Base-by-base conservation (phyloP, 2,797 vertebrate genomes). In the Meda fulgida region DNA sequence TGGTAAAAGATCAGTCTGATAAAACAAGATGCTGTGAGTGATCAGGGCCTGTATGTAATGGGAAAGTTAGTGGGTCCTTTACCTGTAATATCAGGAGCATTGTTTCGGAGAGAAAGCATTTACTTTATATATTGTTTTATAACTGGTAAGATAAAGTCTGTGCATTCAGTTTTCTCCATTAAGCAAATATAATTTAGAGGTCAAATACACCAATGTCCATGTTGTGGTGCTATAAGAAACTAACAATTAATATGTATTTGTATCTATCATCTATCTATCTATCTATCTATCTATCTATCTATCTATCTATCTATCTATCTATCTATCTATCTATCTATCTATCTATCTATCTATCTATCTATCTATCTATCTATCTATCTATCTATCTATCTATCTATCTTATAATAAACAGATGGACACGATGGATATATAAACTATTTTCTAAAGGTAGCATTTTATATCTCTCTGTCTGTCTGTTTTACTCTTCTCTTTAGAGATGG, bases 1-100 rank as follows among this genome's bases (percentile, higher is more conserved):
- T 87, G 85, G 86, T 88, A 79, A 88, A 89, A 88, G 84, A 82
- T 79, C 78, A 85, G 71, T 84, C 70, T 48, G 75, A 85, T 88
- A 78, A 87, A 85, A 76, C 46, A 77, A 69, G 80, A 73, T 83
- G 80, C 78, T 38, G 21, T 79, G 80, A 88, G 46, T 46, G 85
- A 79, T 86, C 84, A 84, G 36, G 9, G 75, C 38, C 80, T 72
- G 82, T 66, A 60, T 60, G 53, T 60, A 83, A 66, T 53, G 65
- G 60, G 78, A 86, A 81, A 82, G 84, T 82, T 84, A 87, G n/a
- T 78, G 48, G 63, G 23, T 70, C 60, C 34, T 79, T 78, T 79
- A 76, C 36, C 23, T 51, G 29, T 65, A 75, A 63, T 78, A 73
- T 77, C 34, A 46, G 51, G 55, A 69, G 34, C 82, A 77, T 78